These are phyloP conservation scores for Rhinichthys osculus DNA, from an alignment of 2,797 vertebrate species.

Conservation along the genomic window DNA sequence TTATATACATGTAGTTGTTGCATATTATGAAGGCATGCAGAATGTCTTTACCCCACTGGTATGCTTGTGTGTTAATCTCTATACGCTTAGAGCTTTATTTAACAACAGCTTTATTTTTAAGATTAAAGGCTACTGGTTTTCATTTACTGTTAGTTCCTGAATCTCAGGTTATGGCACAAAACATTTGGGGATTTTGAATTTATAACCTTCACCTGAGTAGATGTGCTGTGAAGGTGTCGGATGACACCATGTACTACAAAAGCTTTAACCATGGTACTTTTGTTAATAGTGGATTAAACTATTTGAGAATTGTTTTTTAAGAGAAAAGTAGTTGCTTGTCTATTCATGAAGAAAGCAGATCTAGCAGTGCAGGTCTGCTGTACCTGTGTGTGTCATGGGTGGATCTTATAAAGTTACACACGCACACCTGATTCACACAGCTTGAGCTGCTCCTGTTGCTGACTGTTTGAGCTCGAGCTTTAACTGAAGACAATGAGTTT, in stretches of 20 bases:
- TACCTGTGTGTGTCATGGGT: conserved; percentile 33
- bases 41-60: not conserved
- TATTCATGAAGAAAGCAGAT: not conserved
- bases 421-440: not conserved
- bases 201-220: not conserved
- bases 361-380: no score
- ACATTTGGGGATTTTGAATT: not conserved
- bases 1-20: not conserved
- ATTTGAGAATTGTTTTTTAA: not conserved
- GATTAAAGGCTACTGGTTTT: not conserved
- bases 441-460: not conserved
- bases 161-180: not conserved
- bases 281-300: not conserved
- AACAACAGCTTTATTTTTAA: not conserved
- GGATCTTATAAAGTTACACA: conserved; percentile 22
- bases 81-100: not conserved
- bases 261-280: not conserved
- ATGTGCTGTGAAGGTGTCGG: not conserved
- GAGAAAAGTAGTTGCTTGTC: not conserved
- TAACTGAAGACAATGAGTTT: conserved; percentile 73
- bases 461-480: not conserved
- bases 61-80: not conserved
- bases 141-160: not conserved
- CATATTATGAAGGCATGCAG: not conserved
- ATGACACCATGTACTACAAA: not conserved